Base-by-base conservation (phyloP, 2,113 vertebrate genomes). In the Chamaetylas fuelleborni region DNA sequence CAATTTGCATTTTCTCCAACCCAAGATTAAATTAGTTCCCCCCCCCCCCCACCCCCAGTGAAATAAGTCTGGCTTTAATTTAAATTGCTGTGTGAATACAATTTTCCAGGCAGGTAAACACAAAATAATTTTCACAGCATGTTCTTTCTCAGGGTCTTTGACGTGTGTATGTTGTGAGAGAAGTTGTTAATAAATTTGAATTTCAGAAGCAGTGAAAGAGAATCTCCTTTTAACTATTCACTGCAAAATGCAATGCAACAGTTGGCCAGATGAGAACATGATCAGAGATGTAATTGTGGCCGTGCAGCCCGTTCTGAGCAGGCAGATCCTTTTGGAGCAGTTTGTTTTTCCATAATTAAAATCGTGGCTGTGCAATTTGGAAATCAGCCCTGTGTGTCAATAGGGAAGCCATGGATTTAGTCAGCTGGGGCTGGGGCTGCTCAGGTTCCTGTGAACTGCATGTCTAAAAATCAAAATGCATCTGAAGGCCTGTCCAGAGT, bases 101-200 rank as follows among this genome's bases (percentile, higher is more conserved):
- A 97, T 96, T 97, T 98, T 98, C 97, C 97, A 97, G 98, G 96
- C 97, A 98, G 97, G 97, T 98, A 97, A 98, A 97, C 95, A 97
- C 95, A 94, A 91, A 96, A 97, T 96, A 45, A 94, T 98, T 96
- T 97, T 97, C 67, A 65, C 95, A 97, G 97, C 95, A 19, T 96
- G 95, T 90, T 81, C 92, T 94, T 96, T 97, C 92, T 93, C 48
- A 48, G 81, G 79, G 67, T 92, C 85, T 95, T 95, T 96, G 64
- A 92, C 88, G 1, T 90, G 77, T 86, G 53, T 54, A 17, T 53
- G 91, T 80, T 78, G 89, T 65, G 76, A 81, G 93, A 91, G 79
- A 70, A 48, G 23, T 57, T 90, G 90, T 70, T 95, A 69, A 94
- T 93, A 94, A 90, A 94, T 94, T 43, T 81, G 80, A 90, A 93